Evolutionary conservation across 2,888 invertebrate genomes (phyloP).

Genomic region (Apamea sordens): DNA sequence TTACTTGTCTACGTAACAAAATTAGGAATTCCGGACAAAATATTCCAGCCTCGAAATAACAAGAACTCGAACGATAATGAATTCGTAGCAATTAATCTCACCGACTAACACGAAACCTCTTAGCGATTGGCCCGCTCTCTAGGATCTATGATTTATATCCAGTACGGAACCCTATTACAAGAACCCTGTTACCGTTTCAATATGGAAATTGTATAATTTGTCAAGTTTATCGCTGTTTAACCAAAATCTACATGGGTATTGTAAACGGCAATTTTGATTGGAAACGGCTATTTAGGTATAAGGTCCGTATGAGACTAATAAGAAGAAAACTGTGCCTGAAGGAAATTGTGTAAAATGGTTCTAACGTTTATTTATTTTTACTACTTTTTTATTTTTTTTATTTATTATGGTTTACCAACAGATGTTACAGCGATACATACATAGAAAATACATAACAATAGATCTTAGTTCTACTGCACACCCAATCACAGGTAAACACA

Average conservation of each 20-base stretch:
- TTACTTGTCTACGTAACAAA: not conserved
- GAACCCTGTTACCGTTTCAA: conserved; percentile 50
- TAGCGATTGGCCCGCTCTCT: conserved; percentile 13
- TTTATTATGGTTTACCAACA: too few species aligned
- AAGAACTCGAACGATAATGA: conserved; percentile 23
- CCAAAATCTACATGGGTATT: not conserved
- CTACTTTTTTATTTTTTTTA: too few species aligned
- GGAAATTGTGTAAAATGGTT: not conserved
- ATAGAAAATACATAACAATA: too few species aligned
- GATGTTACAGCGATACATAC: too few species aligned
- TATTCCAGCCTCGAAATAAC: not conserved
- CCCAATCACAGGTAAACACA: too few species aligned
- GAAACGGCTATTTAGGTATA: conserved; percentile 5
- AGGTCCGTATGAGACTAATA: not conserved
- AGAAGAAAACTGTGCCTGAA: not conserved
- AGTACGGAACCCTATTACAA: conserved; percentile 27
- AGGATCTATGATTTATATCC: conserved; percentile 47
- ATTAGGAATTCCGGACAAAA: not conserved
- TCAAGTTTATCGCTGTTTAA: conserved; percentile 46
- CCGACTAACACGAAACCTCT: conserved; percentile 11
- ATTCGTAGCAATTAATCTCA: conserved; percentile 34
- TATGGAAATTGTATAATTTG: conserved; percentile 52
- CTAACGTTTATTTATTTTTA: too few species aligned
- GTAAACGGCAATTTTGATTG: not conserved
- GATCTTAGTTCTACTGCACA: too few species aligned